phyloP scores from a whole-genome alignment of 2,113 vertebrate genomes.

The Dipodomys ordii region DNA sequence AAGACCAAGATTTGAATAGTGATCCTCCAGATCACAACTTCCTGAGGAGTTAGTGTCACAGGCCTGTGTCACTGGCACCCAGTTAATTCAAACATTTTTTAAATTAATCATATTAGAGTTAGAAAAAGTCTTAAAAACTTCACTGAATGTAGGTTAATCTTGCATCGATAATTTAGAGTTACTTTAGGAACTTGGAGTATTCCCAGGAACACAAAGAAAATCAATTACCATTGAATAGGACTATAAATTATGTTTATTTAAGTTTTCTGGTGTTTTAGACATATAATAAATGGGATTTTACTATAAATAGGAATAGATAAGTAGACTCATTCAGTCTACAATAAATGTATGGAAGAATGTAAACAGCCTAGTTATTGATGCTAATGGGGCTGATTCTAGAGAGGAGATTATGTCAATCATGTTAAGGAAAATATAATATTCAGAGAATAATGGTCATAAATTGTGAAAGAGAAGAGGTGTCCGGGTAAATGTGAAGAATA shows the following conservation, averaged over 20 bases:
- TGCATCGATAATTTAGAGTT: conserved; percentile 70
- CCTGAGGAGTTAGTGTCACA: too few species aligned
- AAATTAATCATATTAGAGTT: conserved; percentile 61
- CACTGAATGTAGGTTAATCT: conserved; percentile 71
- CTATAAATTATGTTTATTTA: conserved; percentile 75
- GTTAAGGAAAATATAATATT: not conserved
- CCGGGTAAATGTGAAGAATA: not conserved
- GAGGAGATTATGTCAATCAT: not conserved
- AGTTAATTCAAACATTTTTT: conserved; percentile 71
- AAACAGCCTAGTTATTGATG: not conserved
- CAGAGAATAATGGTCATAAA: not conserved
- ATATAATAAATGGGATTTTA: conserved; percentile 64
- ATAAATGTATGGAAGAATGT: not conserved
- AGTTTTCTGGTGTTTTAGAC: conserved; percentile 63
- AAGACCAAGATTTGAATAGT: too few species aligned
- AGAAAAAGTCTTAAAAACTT: conserved; percentile 56
- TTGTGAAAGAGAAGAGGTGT: not conserved
- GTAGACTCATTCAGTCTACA: not conserved
- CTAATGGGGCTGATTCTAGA: not conserved
- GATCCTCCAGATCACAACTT: too few species aligned
- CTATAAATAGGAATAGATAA: conserved; percentile 52
- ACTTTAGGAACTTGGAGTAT: conserved; percentile 67
- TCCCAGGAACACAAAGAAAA: conserved; percentile 73
- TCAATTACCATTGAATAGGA: conserved; percentile 69
- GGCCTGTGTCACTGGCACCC: too few species aligned